Base-by-base conservation (phyloP, 2,888 invertebrate species). In the Macrosoma leucophasiata region DNA sequence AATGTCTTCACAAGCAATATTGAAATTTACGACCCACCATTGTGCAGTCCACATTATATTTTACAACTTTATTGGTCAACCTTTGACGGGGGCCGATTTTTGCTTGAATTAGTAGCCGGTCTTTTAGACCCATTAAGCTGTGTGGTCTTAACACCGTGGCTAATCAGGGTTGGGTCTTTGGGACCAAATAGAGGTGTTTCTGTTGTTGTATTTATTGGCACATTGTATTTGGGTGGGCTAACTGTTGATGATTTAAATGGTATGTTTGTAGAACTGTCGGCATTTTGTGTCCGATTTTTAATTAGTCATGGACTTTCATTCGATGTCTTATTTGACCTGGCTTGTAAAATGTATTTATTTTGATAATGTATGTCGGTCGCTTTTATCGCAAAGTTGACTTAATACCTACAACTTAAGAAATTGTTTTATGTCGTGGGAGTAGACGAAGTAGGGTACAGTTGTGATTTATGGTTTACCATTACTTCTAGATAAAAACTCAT, bases 1-100 rank as follows among this genome's bases (percentile, higher is more conserved):
- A 69, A 52, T 66, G 74, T 77, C 38, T 34, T 30, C 28, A 40
- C 46, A 36, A 33, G 51, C 64, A 66, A 75, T 70, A 73, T 70
- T 69, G 62, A 69, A 69, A 75, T 78, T 76, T 77, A 77, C 59
- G 67, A 66, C 54, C 30, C n/a, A 12, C 56, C 65, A 65, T 72
- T 72, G 70, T 70, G 48, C 44, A 41, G 44, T 50, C 37, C 33
- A 45, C 52, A 55, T 60, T 58, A 59, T 58, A 67, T 66, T 67
- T 67, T 70, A 74, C 54, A 65, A 55, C 72, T 75, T 63, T 72
- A 77, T 75, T 60, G 64, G 62, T 36, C 48, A 44, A n/a, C n/a
- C 33, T 50, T 56, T 57, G 59, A 59, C 59, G 55, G 40, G 48
- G 36, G 49, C 53, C 39, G 46, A 50, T 48, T 49, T 48, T 61